phyloP scores from a whole-genome alignment of 2,888 invertebrate genomes.

The Xanthia icteritia region DNA sequence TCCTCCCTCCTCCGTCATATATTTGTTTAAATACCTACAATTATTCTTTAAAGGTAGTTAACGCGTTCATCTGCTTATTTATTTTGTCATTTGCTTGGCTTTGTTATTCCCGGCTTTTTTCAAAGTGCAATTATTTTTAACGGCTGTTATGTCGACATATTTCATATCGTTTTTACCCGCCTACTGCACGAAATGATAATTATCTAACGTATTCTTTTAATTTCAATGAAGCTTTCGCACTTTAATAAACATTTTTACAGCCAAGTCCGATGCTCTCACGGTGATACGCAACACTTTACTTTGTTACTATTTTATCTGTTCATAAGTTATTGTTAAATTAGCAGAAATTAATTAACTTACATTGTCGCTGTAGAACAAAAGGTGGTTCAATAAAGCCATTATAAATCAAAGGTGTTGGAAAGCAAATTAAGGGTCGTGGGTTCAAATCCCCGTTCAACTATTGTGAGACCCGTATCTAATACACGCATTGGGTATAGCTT shows the following conservation, averaged over 20 bases:
- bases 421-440: slow-evolving; percentile 39
- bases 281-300: slow-evolving; percentile 20
- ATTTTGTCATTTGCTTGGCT: background rate
- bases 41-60: background rate
- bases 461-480: background rate
- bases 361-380: slow-evolving; percentile 7
- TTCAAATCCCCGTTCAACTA: slow-evolving; percentile 31
- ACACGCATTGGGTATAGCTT: background rate
- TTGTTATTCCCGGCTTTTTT: background rate
- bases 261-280: slow-evolving; percentile 45
- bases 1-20: no score
- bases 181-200: slow-evolving; percentile 28
- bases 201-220: slow-evolving; percentile 32
- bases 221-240: slow-evolving; percentile 47
- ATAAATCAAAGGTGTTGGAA: background rate
- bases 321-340: slow-evolving; percentile 26
- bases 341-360: slow-evolving; percentile 10
- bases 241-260: slow-evolving; percentile 39
- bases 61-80: background rate
- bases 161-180: background rate
- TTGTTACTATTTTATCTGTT: slow-evolving; percentile 29
- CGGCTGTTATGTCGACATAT: background rate
- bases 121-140: background rate
- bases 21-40: no score
- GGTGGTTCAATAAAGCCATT: slow-evolving; percentile 25